Conservation (phyloP, 2,113 vertebrate species). For the Nesogale talazaci region DNA sequence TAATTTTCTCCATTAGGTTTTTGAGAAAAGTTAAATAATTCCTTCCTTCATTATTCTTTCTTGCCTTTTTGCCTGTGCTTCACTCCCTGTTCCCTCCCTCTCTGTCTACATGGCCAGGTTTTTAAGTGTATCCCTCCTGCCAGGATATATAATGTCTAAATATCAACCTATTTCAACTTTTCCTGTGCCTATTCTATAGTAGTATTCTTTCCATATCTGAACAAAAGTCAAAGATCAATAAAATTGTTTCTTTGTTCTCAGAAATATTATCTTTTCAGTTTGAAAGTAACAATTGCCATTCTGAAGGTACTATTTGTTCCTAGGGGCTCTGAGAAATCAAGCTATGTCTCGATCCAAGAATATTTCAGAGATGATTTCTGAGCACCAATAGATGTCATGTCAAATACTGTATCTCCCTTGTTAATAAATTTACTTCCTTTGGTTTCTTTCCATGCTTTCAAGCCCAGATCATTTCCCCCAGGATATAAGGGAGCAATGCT, state of each 20-base stretch:
- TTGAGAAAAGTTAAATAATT: background rate
- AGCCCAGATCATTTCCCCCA: background rate
- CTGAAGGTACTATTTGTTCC: background rate
- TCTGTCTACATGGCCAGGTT: background rate
- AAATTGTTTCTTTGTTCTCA: conserved; percentile 1
- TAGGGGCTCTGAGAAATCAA: background rate
- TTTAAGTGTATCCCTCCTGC: background rate
- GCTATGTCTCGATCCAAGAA: background rate
- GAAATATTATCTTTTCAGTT: background rate
- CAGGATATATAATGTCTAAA: background rate
- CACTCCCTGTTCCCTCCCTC: background rate
- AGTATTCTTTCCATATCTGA: conserved; percentile 31
- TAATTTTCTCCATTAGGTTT: background rate
- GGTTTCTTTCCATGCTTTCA: background rate
- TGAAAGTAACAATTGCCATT: background rate
- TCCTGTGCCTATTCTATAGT: background rate
- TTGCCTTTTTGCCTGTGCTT: background rate
- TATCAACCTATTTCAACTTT: background rate
- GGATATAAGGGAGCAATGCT: background rate
- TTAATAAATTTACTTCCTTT: conserved; percentile 31
- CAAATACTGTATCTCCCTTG: background rate
- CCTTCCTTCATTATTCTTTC: background rate
- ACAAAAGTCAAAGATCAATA: conserved; percentile 29
- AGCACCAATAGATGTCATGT: background rate
- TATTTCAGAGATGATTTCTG: conserved; percentile 35